phyloP scores from a whole-genome alignment of 2,888 invertebrate genomes.

The Zele albiditarsus region DNA sequence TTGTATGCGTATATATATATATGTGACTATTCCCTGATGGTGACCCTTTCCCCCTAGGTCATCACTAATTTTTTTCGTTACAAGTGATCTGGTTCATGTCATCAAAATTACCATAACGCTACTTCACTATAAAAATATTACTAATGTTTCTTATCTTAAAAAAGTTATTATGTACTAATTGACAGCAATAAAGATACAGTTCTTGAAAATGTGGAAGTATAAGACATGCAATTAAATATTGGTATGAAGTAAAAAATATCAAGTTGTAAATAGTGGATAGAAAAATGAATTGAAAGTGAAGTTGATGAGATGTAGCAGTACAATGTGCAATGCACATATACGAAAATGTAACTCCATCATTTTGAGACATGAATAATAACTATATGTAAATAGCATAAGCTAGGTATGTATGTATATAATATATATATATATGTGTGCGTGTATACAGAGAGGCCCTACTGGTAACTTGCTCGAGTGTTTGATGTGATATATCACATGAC shows the following conservation, averaged over 20 bases:
- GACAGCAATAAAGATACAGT: not conserved
- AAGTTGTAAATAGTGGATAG: not conserved
- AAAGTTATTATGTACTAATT: not conserved
- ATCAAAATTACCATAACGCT: not conserved
- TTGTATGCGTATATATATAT: not conserved
- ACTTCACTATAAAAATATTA: not conserved
- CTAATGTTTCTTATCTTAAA: not conserved
- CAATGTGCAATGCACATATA: no score
- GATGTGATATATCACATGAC: conserved; percentile 70
- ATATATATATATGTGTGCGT: conserved; percentile 52
- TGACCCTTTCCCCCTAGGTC: conserved; percentile 19
- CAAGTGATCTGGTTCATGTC: not conserved
- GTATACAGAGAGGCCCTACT: conserved; percentile 43
- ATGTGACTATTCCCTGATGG: not conserved
- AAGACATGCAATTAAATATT: not conserved
- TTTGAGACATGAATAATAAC: conserved; percentile 15
- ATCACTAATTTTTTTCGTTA: conserved; percentile 12
- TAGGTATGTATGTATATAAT: conserved; percentile 37
- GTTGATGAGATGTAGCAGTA: no score
- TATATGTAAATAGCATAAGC: conserved; percentile 10
- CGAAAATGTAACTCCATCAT: no score
- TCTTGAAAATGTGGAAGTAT: not conserved
- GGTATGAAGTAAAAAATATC: not conserved
- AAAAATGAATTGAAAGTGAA: no score
- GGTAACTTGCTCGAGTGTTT: conserved; percentile 63